Evolutionary conservation across 2,113 vertebrate species (phyloP).

Genomic region (Puntigrus tetrazona): DNA sequence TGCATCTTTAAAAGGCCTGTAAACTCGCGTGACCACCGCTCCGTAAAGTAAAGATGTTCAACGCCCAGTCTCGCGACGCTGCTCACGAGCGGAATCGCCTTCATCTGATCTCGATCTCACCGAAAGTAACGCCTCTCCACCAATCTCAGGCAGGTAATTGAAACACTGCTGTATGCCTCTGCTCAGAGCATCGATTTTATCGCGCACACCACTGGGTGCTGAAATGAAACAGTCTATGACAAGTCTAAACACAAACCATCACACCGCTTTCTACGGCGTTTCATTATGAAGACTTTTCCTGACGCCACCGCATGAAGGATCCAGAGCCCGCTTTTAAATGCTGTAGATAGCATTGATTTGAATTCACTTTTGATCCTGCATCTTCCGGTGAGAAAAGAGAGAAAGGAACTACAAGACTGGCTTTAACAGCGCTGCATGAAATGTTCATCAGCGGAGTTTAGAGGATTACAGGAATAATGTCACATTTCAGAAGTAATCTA

Average conservation of each 20-base stretch:
- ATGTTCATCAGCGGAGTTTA: background rate
- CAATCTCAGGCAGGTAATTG: background rate
- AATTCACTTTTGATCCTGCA: background rate
- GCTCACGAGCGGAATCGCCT: no score
- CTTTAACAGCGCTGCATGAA: background rate
- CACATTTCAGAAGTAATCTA: background rate
- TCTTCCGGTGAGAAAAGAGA: background rate
- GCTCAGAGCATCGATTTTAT: background rate
- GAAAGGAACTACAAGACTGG: background rate
- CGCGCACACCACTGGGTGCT: background rate
- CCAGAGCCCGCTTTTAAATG: background rate
- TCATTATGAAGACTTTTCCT: background rate
- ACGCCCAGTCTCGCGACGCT: no score
- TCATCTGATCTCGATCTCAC: background rate
- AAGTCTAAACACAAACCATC: background rate
- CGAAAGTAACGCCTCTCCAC: background rate
- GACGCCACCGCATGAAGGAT: background rate
- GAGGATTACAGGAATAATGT: slow-evolving; percentile 4
- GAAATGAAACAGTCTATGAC: background rate
- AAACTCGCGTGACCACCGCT: no score
- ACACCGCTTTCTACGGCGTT: no score
- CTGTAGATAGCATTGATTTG: background rate
- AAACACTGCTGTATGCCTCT: background rate
- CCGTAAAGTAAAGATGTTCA: no score
- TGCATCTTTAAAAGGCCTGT: no score